Conservation (phyloP, 2,888 invertebrate species). For the Meteorus colon region DNA sequence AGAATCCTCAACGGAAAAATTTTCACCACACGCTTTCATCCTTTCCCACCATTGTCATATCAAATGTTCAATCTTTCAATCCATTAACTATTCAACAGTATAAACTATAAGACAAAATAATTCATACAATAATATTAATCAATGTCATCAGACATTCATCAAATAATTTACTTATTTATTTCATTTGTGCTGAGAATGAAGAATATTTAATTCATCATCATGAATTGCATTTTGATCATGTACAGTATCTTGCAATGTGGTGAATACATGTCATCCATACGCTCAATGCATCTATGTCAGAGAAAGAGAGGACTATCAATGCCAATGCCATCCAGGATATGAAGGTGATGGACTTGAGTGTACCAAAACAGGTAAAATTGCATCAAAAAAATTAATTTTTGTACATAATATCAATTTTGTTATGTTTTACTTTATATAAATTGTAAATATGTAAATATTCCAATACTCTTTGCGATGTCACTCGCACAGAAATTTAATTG, state of each 20-base stretch:
- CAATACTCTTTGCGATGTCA: too few relatives aligned
- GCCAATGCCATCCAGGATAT: constrained; percentile 88
- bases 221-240: constrained; percentile 59
- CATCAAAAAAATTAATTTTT: constrained; percentile 22
- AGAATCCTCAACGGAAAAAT: neutral
- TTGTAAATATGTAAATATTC: neutral
- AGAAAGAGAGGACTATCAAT: constrained; percentile 77
- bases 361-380: constrained; percentile 74
- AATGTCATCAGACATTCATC: constrained; percentile 4
- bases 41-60: constrained; percentile 43
- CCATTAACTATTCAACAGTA: neutral
- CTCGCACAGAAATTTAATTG: neutral
- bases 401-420: neutral
- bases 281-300: constrained; percentile 83
- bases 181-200: neutral
- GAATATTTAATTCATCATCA: neutral
- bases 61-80: neutral
- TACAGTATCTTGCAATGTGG: constrained; percentile 83
- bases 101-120: neutral
- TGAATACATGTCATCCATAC: constrained; percentile 87
- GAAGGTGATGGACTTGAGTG: constrained; percentile 89
- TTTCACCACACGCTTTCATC: constrained; percentile 11
- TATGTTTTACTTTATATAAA: neutral
- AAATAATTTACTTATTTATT: constrained; percentile 12
- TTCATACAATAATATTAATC: neutral